A percentile compares a stretch with the other conserved stretches of the same genome.
These are phyloP conservation scores for Dynastes tityus DNA, from an alignment of 2,888 invertebrate genomes.

Conservation along the genomic window DNA sequence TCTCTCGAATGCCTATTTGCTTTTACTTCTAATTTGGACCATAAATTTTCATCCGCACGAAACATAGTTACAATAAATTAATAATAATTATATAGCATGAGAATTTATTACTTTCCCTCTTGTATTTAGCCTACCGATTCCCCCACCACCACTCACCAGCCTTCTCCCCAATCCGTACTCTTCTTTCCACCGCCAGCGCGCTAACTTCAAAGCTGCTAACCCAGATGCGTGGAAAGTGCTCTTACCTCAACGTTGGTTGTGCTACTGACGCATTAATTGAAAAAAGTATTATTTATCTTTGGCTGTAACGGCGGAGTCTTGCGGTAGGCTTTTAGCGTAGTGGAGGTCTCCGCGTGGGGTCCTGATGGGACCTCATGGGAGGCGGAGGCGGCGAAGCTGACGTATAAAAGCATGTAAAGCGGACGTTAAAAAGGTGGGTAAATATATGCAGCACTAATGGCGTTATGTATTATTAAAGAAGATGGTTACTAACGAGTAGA, in stretches of 20 bases:
- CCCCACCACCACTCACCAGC: too few species aligned
- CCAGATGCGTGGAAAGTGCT: neutral
- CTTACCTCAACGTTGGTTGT: neutral
- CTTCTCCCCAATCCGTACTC: too few species aligned
- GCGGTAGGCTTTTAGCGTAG: conserved; percentile 9
- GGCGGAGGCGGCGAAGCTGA: neutral
- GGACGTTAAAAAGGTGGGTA: conserved; percentile 24
- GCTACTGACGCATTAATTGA: conserved; percentile 1
- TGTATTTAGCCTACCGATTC: neutral
- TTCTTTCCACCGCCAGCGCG: too few species aligned
- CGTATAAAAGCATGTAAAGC: conserved; percentile 18
- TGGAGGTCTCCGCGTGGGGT: neutral
- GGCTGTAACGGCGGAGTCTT: neutral
- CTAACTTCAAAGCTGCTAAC: neutral
- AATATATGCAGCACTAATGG: conserved; percentile 29
- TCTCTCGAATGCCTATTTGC: too few species aligned
- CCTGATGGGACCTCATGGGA: too few species aligned
- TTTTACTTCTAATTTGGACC: neutral
- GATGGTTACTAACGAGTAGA: neutral
- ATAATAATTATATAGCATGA: conserved; percentile 5
- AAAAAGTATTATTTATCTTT: conserved; percentile 34
- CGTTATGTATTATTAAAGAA: conserved; percentile 19
- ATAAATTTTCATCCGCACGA: conserved; percentile 2
- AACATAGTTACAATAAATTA: conserved; percentile 18
- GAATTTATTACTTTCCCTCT: neutral